Percentiles rank a stretch among this genome's conserved stretches.
phyloP scores from a whole-genome alignment of 2,888 invertebrate species.

The Xanthia togata region DNA sequence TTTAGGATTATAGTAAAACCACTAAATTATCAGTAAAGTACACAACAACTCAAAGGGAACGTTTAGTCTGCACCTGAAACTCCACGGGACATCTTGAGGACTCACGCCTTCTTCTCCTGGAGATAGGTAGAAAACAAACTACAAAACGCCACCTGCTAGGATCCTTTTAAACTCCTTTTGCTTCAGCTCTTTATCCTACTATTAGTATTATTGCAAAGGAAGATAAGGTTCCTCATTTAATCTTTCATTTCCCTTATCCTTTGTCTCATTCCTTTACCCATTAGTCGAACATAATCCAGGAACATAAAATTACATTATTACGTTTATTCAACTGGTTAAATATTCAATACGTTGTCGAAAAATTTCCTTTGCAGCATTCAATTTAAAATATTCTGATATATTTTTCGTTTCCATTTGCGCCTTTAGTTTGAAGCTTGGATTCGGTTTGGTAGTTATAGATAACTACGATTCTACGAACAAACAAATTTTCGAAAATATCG shows the following conservation, averaged over 20 bases:
- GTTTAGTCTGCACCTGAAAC: too few relatives aligned
- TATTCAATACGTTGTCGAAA: slow-evolving; percentile 26
- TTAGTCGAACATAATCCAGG: not conserved
- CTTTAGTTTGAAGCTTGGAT: slow-evolving; percentile 14
- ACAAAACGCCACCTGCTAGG: too few relatives aligned
- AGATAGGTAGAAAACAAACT: too few relatives aligned
- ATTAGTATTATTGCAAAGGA: not conserved
- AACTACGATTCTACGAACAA: not conserved
- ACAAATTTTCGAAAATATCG: not conserved
- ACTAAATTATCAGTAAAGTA: too few relatives aligned
- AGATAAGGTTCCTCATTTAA: not conserved
- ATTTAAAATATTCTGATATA: slow-evolving; percentile 28
- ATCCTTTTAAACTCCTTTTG: too few relatives aligned
- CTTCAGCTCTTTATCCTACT: too few relatives aligned
- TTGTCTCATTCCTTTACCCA: not conserved
- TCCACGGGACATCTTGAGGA: too few relatives aligned
- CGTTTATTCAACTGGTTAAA: slow-evolving; percentile 10
- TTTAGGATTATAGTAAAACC: too few relatives aligned
- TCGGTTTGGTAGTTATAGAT: not conserved
- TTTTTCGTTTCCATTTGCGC: slow-evolving; percentile 19
- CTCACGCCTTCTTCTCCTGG: too few relatives aligned
- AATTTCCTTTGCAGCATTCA: slow-evolving; percentile 1
- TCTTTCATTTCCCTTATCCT: not conserved
- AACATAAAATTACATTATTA: slow-evolving; percentile 11
- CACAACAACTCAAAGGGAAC: too few relatives aligned